Base-by-base conservation (phyloP, 2,888 invertebrate genomes). In the Flexamia atlantica region DNA sequence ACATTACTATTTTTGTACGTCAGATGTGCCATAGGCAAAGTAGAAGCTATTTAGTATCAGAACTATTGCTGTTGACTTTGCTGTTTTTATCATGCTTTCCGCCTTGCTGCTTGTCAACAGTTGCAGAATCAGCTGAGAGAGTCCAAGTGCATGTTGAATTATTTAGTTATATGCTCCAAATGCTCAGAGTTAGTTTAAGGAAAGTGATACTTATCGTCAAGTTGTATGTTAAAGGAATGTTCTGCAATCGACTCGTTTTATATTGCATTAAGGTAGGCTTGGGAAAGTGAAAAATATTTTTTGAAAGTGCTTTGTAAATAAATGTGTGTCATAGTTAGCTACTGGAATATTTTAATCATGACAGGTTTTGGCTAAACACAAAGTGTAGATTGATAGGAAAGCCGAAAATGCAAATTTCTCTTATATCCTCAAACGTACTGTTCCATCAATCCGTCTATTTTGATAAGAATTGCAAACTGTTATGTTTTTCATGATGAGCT, bases 1-100 rank as follows among this genome's bases (percentile, higher is more conserved):
- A 79, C 74, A 36, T 79, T 57, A 79, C 53, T 79, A 79, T 79
- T 79, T 79, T 79, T 79, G 79, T 79, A 79, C 79, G 76, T 30
- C 57, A 79, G 28, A 36, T 79, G 57, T 36, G 79, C 57, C 57
- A 30, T 53, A 79, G 53, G 79, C 76, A 25, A 23, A 72, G 20
- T 76, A 76, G 74, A 76, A 30, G 53, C 53, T 79, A 30, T 57
- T 53, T 79, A 79, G 57, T 79, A 23, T 36, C n/a, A 32, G 23
- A 36, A 72, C 20, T 42, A 23, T 72, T 28, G 25, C 74, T 74
- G 40, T 36, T 40, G 76, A 72, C 40, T 50, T 28, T 14, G 23
- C 50, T 76, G 76, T 46, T 76, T 76, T 42, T 23, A 46, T 30
- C 40, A 50, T n/a, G 76, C 76, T 76, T 76, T 76, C 36, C 50